Percentiles rank a stretch among this genome's conserved stretches.
phyloP scores from a whole-genome alignment of 2,888 invertebrate species.

The Macrosoma leucophasiata region DNA sequence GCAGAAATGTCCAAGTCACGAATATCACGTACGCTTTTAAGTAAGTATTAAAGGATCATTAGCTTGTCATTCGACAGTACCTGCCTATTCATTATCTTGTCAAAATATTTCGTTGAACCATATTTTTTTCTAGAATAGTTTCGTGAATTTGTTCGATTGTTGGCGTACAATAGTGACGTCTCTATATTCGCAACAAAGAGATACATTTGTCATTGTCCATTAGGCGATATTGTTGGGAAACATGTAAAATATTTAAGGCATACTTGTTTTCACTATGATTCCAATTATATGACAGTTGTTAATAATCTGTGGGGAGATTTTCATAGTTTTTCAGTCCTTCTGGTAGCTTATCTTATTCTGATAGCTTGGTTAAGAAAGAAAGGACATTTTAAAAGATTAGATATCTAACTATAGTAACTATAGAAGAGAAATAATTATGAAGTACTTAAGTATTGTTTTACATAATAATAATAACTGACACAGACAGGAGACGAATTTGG shows the following conservation, averaged over 20 bases:
- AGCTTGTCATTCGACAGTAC: constrained; percentile 47
- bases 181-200: constrained; percentile 62
- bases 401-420: no score
- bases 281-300: no score
- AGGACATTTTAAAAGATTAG: no score
- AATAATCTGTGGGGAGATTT: no score
- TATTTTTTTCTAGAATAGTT: constrained; percentile 49
- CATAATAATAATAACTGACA: no score
- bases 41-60: constrained; percentile 59
- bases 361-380: no score
- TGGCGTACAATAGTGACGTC: constrained; percentile 54
- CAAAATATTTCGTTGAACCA: constrained; percentile 67
- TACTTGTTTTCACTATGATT: constrained; percentile 24
- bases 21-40: constrained; percentile 26
- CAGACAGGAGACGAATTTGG: no score
- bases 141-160: constrained; percentile 65
- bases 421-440: no score
- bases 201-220: constrained; percentile 74
- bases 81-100: constrained; percentile 69
- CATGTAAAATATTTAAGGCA: constrained; percentile 49
- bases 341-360: no score
- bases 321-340: no score
- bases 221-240: constrained; percentile 64
- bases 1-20: constrained; percentile 16
- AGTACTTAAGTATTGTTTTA: no score